Evolutionary conservation across 2,797 vertebrate species (phyloP), one percentile per base, ranked within the genome.

Genomic region (Lerista edwardsae): DNA sequence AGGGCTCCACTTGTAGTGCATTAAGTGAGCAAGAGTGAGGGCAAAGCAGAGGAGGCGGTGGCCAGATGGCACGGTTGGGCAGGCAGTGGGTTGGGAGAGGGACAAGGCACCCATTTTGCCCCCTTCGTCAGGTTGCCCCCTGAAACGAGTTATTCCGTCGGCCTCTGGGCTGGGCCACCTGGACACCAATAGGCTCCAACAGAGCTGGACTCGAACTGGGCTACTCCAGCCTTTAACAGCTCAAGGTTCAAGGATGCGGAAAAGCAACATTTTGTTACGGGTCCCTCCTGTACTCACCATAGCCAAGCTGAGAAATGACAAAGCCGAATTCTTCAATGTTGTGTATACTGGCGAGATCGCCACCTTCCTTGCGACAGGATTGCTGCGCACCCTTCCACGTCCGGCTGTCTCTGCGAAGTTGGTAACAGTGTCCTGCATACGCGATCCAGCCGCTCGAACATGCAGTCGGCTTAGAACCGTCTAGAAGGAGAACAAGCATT

Each of bases 291-390:
- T 86, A 95, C 97, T 97, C 93, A 99, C 98, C 91, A 73, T 98
- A 98, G 88, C 97, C 98, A 44, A 97, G 96, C 88, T 98, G 98
- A 85, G 98, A 98, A 85, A 98, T 93, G 47, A 97, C 91, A 69
- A 99, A 99, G 93, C 97, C 98, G 88, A 98, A 97, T 84, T 99
- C 98, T 82, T 98, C 98, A 4, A 98, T 93, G 86, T 96, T 98
- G 87, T 97, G 96, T 80, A 99, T 96, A 88, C 98, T 99, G 8
- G 97, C 96, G 65, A 99, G 91, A 23, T 99, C 97, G 19, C 96
- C 97, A 2, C 95, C 98, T 62, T 98, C 97, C 94, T 96, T 98
- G 87, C 94, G 97, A n/a, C 98, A 99, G 0, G 96, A 96, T 23
- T 88, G 86, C 87, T 97, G 86, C 0, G 98, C 98, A 0, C 97